Base-by-base conservation (phyloP, 2,888 invertebrate species). In the Drosophila demipolita region DNA sequence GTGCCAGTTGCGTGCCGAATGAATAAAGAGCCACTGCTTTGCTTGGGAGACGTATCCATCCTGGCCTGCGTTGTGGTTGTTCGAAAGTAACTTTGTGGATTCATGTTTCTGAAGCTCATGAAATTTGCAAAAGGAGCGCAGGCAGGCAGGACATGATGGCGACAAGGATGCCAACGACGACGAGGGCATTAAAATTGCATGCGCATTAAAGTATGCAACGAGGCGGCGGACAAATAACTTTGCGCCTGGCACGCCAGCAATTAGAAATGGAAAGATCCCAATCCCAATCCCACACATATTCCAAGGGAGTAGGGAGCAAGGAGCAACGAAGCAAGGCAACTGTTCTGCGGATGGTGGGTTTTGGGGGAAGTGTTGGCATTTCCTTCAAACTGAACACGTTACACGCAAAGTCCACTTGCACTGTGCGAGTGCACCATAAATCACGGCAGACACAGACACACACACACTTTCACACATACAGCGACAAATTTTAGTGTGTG, bases 181-280 rank as follows among this genome's bases (percentile, higher is more conserved):
- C 73, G 73, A 70, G 72, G 83, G 73, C 81, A 85, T 85, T 88
- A 86, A 88, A 88, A 70, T 80, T 85, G 83, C 87, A 88, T 78
- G 88, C 77, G 73, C 88, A 80, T 86, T 73, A 75, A 85, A 87
- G 73, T 87, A 82, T 75, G 83, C 86, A 85, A 80, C 61, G 72
- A 2, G 82, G 45, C 67, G 55, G 29, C n/a, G 52, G 64, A 57
- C 59, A 48, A 63, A 73, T 66, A 52, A 71, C 67, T 64, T 42
- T 59, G 48, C 49, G 42, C 33, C 63, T 67, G 66, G 70, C 79
- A 74, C 70, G 82, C 63, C 73, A 67, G 72, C 66, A 70, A 71
- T 66, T 75, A 66, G 58, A 68, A 70, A 58, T 71, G 70, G 33
- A 52, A 54, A 38, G 33, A 65, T 64, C 49, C 49, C 53, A 49